Evolutionary conservation across 2,113 vertebrate genomes (phyloP).

Genomic region (Steatornis caripensis): DNA sequence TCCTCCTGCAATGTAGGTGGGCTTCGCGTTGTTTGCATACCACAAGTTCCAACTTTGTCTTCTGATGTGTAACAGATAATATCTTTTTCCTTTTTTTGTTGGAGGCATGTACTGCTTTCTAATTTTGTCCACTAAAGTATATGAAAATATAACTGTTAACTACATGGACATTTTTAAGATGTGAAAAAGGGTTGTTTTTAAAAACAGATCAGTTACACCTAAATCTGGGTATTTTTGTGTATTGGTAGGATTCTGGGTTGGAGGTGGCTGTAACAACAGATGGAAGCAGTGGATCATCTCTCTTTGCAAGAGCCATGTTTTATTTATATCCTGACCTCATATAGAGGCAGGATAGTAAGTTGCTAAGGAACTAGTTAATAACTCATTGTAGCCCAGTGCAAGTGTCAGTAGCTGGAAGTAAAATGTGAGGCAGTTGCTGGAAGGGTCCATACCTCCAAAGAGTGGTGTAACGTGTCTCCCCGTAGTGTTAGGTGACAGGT

Average conservation of each 20-base stretch:
- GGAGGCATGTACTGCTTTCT: background rate
- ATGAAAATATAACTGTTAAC: background rate
- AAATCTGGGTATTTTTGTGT: background rate
- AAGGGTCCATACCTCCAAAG: background rate
- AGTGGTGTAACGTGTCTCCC: background rate
- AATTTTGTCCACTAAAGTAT: background rate
- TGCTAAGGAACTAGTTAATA: background rate
- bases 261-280: background rate
- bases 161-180: background rate
- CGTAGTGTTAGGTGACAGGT: background rate
- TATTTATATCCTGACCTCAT: background rate
- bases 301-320: background rate
- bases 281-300: background rate
- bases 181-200: background rate
- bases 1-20: background rate
- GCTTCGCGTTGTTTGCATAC: background rate
- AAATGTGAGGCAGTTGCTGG: background rate
- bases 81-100: background rate
- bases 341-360: background rate
- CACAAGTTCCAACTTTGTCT: background rate
- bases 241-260: background rate
- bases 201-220: too few species aligned
- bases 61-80: background rate
- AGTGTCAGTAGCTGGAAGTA: background rate
- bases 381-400: background rate